Conservation (phyloP, 2,797 vertebrate genomes). For the Gouania willdenowi region DNA sequence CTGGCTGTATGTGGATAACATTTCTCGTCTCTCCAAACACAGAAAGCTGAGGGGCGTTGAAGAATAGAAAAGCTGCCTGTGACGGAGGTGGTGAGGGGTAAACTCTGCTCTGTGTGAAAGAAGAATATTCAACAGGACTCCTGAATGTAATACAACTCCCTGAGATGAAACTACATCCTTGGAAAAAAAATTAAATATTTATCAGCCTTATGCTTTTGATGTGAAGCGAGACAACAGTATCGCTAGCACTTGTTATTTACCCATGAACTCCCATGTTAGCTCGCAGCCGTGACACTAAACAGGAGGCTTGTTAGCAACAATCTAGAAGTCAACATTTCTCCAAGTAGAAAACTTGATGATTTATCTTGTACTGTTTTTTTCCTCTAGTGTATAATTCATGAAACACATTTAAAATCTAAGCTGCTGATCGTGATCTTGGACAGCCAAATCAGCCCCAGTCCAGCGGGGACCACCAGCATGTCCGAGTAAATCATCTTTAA, state of each 20-base stretch:
- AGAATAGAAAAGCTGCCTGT: slow-evolving; percentile 18
- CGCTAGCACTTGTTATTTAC: slow-evolving; percentile 16
- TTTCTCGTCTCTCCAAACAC: slow-evolving; percentile 12
- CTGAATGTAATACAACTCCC: slow-evolving; percentile 57
- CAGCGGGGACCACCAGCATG: too few relatives aligned
- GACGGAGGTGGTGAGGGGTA: slow-evolving; percentile 30
- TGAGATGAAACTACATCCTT: slow-evolving; percentile 58
- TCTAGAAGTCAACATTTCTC: not conserved
- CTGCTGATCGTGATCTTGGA: slow-evolving; percentile 23
- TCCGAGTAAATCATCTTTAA: too few relatives aligned
- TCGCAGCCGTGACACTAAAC: not conserved
- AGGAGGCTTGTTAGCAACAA: not conserved
- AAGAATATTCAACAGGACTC: slow-evolving; percentile 40
- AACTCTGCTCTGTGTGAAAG: slow-evolving; percentile 46
- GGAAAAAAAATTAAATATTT: slow-evolving; percentile 59
- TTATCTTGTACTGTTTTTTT: slow-evolving; percentile 4
- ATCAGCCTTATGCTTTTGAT: slow-evolving; percentile 49
- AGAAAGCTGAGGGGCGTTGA: slow-evolving; percentile 13
- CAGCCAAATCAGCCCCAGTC: slow-evolving; percentile 34
- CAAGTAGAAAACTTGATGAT: not conserved
- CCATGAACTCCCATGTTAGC: not conserved
- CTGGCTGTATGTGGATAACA: slow-evolving; percentile 2
- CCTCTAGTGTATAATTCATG: slow-evolving; percentile 64
- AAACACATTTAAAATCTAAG: slow-evolving; percentile 64
- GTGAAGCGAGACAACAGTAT: slow-evolving; percentile 35